A percentile compares a stretch with the other conserved stretches of the same genome.
Conservation (phyloP, 2,888 invertebrate species). For the Meliscaeva auricollis region DNA sequence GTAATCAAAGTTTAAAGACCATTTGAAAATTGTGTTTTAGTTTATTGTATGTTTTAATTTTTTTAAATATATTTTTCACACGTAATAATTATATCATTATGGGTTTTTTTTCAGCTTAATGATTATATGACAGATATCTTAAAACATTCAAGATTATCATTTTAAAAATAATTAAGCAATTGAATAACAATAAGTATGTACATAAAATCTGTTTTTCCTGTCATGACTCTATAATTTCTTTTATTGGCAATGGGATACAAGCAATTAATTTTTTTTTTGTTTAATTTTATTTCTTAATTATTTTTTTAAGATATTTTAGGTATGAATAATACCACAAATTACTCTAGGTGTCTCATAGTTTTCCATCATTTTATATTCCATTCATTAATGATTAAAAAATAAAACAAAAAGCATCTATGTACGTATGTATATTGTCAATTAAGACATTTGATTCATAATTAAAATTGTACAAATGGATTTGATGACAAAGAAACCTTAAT, state of each 20-base stretch:
- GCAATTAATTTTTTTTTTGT: background rate
- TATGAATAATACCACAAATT: too few relatives aligned
- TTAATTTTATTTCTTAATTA: background rate
- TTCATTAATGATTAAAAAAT: too few relatives aligned
- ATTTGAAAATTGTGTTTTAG: background rate
- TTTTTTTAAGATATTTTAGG: too few relatives aligned
- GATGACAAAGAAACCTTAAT: too few relatives aligned
- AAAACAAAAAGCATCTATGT: too few relatives aligned
- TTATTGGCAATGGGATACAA: too few relatives aligned
- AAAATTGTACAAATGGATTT: too few relatives aligned
- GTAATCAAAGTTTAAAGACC: background rate
- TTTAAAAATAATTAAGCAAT: constrained; percentile 9
- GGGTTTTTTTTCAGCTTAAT: background rate
- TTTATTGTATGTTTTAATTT: background rate
- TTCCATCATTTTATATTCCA: too few relatives aligned
- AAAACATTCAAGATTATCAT: constrained; percentile 6
- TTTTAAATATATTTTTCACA: background rate
- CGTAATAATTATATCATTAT: background rate
- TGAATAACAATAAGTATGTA: background rate
- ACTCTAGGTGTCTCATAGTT: too few relatives aligned
- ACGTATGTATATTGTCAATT: too few relatives aligned
- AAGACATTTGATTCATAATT: too few relatives aligned
- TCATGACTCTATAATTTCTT: background rate
- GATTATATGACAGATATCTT: constrained; percentile 7
- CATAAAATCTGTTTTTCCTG: constrained; percentile 11